phyloP scores from a whole-genome alignment of 1,140 invertebrate genomes.

The Xylocopa sonorina region DNA sequence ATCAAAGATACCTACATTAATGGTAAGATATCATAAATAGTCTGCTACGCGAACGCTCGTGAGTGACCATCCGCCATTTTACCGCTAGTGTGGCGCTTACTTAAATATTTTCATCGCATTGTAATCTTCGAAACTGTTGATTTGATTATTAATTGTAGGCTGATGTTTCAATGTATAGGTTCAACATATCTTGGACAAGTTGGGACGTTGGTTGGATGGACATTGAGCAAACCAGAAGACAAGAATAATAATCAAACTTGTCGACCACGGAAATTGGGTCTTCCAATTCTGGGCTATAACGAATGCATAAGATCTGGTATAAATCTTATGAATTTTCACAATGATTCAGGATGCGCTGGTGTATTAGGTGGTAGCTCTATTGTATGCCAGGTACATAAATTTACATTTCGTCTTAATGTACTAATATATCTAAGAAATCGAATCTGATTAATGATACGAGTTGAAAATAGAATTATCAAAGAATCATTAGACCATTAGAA shows the following conservation, averaged over 20 bases:
- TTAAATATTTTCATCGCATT: no score
- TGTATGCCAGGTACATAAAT: conserved; percentile 78
- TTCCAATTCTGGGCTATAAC: conserved; percentile 79
- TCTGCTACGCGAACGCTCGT: no score
- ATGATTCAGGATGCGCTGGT: conserved; percentile 82
- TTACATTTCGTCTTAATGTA: background rate
- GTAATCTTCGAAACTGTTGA: no score
- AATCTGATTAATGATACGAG: background rate
- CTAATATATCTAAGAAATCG: background rate
- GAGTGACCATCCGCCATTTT: no score
- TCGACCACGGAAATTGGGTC: conserved; percentile 79
- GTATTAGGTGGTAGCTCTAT: conserved; percentile 78
- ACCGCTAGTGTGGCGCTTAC: no score
- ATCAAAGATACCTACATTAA: no score
- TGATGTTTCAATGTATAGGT: conserved; percentile 58
- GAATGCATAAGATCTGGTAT: conserved; percentile 78
- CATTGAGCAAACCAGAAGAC: conserved; percentile 61
- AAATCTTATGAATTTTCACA: conserved; percentile 72
- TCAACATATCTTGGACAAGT: conserved; percentile 83
- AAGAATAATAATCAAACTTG: conserved; percentile 69
- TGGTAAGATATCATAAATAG: no score
- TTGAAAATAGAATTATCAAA: background rate
- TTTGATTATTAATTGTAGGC: no score
- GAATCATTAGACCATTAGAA: background rate
- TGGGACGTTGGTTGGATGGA: conserved; percentile 84